A percentile compares a stretch with the other conserved stretches of the same genome.
Conservation (phyloP, 2,113 vertebrate species). For the Stegostoma tigrinum region DNA sequence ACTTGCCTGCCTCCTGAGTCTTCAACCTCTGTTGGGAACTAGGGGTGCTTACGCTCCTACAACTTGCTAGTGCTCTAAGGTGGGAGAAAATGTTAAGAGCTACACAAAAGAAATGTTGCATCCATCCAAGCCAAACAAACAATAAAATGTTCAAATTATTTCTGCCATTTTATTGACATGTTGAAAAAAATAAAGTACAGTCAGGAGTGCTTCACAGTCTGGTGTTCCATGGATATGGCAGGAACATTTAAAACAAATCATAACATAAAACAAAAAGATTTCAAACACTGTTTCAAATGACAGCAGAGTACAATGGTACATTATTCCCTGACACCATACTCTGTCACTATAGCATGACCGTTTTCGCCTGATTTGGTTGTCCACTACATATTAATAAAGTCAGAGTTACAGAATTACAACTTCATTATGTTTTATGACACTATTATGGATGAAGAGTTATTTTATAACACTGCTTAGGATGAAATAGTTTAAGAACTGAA, state of each 20-base stretch:
- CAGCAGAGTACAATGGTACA: conserved; percentile 29
- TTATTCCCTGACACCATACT: conserved; percentile 33
- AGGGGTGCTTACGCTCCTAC: too few species aligned
- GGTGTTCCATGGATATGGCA: conserved; percentile 21
- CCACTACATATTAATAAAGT: neutral
- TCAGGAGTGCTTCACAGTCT: conserved; percentile 34
- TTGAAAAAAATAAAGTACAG: conserved; percentile 32
- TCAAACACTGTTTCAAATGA: conserved; percentile 18
- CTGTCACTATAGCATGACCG: conserved; percentile 1
- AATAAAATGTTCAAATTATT: conserved; percentile 2
- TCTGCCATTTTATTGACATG: conserved; percentile 28
- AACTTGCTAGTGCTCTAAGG: neutral
- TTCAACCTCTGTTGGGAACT: too few species aligned
- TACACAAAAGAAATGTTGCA: neutral
- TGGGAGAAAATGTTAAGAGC: neutral
- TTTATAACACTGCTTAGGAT: conserved; percentile 16
- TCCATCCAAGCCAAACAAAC: neutral
- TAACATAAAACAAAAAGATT: conserved; percentile 3
- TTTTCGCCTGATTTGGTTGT: conserved; percentile 8
- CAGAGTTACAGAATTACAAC: conserved; percentile 20
- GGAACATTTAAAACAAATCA: conserved; percentile 36
- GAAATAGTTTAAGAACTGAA: neutral
- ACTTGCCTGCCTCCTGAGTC: too few species aligned
- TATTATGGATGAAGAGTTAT: neutral
- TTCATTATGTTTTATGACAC: conserved; percentile 13